Conservation (phyloP, 2,113 vertebrate genomes). For the Ictalurus punctatus region DNA sequence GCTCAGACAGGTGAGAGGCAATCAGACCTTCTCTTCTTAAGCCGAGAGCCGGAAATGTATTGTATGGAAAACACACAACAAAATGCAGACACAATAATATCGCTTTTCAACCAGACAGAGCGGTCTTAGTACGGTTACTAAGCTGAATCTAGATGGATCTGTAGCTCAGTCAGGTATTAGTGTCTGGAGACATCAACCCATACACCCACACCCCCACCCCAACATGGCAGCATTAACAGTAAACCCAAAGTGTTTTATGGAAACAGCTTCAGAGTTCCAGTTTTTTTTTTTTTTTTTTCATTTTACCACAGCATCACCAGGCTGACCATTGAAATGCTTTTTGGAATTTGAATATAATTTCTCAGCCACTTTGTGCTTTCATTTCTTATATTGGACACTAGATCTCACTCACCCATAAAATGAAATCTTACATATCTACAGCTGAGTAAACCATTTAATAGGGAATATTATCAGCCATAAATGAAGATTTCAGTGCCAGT, state of each 20-base stretch:
- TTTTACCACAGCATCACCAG: background rate
- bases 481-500: background rate
- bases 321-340: background rate
- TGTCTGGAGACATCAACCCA: background rate
- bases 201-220: background rate
- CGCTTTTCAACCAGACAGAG: background rate
- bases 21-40: background rate
- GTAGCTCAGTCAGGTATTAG: background rate
- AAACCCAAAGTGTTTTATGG: background rate
- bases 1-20: constrained; percentile 76
- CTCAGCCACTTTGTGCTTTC: background rate
- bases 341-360: background rate
- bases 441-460: background rate
- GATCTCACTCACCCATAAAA: background rate
- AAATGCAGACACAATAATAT: background rate
- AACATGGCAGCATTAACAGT: background rate
- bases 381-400: background rate
- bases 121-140: background rate
- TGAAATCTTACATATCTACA: background rate
- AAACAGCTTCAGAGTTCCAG: background rate
- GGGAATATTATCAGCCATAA: background rate
- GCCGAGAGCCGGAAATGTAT: background rate
- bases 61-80: background rate
- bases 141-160: background rate
- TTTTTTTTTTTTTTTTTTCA: background rate